Percentiles rank a stretch among this genome's conserved stretches.
These are phyloP conservation scores for Lethrus apterus DNA, from an alignment of 1,140 invertebrate genomes.

Conservation along the genomic window DNA sequence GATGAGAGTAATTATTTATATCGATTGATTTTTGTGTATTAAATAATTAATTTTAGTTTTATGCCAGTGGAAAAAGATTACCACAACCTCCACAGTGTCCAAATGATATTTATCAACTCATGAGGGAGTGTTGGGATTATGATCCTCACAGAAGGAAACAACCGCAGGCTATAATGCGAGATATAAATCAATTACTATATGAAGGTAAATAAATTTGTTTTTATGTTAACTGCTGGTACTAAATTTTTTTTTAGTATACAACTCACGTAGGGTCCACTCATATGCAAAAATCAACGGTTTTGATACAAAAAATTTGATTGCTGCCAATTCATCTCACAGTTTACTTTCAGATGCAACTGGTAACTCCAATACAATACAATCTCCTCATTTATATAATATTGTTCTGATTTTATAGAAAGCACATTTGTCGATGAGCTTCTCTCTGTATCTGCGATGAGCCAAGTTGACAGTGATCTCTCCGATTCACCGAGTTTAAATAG, in stretches of 20 bases:
- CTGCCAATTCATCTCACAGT: constrained; percentile 24
- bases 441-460: constrained; percentile 12
- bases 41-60: constrained; percentile 45
- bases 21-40: not conserved
- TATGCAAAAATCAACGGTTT: constrained; percentile 45
- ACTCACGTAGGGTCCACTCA: constrained; percentile 51
- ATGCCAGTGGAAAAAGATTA: constrained; percentile 64
- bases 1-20: constrained; percentile 28
- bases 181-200: constrained; percentile 73
- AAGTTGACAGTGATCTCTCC: constrained; percentile 20
- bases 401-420: constrained; percentile 6
- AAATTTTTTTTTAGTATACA: constrained; percentile 45
- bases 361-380: constrained; percentile 7
- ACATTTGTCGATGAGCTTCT: constrained; percentile 17
- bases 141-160: constrained; percentile 62
- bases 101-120: constrained; percentile 71
- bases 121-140: constrained; percentile 80
- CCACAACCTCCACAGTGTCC: constrained; percentile 70
- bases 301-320: constrained; percentile 1
- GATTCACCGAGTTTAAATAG: constrained; percentile 14
- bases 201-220: constrained; percentile 45
- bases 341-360: constrained; percentile 34
- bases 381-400: not conserved
- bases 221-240: constrained; percentile 1
- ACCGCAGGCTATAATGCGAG: constrained; percentile 74